A percentile compares a stretch with the other conserved stretches of the same genome.
Evolutionary conservation across 2,888 invertebrate genomes (phyloP).

Genomic region (Dolichomitus sp.): DNA sequence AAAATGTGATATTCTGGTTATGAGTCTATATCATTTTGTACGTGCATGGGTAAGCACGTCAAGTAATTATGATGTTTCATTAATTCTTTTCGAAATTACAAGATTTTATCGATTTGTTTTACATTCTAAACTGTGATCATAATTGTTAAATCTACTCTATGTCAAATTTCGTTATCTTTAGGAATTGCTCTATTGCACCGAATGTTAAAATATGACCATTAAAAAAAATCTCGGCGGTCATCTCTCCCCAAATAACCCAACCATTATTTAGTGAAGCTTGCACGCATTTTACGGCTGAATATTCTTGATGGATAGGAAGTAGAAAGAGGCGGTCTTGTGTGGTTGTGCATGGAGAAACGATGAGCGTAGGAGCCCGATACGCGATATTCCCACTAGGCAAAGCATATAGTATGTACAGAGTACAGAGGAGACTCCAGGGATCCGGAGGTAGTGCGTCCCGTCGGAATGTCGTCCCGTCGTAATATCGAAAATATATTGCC

Average conservation of each 20-base stretch:
- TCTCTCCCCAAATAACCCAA: not conserved
- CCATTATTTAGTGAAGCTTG: slow-evolving; percentile 13
- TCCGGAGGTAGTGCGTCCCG: slow-evolving; percentile 36
- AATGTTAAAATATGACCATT: not conserved
- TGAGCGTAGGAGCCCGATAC: slow-evolving; percentile 1
- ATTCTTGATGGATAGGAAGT: slow-evolving; percentile 15
- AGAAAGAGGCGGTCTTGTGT: not conserved
- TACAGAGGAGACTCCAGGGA: slow-evolving; percentile 74
- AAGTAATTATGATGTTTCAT: too few relatives aligned
- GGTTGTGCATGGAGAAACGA: slow-evolving; percentile 4
- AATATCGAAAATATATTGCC: slow-evolving; percentile 82
- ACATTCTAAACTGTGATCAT: too few relatives aligned
- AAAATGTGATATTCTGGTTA: too few relatives aligned
- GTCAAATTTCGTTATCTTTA: too few relatives aligned
- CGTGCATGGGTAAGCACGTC: too few relatives aligned
- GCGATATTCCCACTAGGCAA: slow-evolving; percentile 50
- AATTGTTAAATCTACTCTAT: too few relatives aligned
- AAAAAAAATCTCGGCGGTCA: not conserved
- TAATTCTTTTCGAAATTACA: too few relatives aligned
- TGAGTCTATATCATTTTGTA: too few relatives aligned
- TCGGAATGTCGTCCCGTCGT: slow-evolving; percentile 78
- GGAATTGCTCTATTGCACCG: not conserved
- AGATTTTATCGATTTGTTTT: too few relatives aligned
- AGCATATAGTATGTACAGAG: slow-evolving; percentile 42
- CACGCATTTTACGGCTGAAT: slow-evolving; percentile 20